Evolutionary conservation across 64 coral and sea anemone genomes (phyloP), one percentile per base, ranked within the genome.

Genomic region (Stichodactyla mertensii): DNA sequence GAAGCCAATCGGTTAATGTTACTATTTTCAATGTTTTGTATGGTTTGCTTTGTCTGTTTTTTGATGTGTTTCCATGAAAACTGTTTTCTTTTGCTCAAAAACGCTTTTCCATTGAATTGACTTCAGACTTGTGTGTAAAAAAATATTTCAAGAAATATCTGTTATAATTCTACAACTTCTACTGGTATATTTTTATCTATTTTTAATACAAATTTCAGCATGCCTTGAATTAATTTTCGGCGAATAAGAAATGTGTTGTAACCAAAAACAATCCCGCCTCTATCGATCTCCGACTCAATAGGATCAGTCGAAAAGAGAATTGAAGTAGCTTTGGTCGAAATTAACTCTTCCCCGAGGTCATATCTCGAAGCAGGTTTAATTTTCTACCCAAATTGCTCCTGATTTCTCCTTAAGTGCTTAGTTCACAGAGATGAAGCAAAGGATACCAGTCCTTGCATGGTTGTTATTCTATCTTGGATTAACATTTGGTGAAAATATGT

Each of bases 401-500:
- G 3, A 45, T 45, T 45, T 9, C 56, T 9, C 56, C 56, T 3
- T 58, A 31, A 31, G 69, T 74, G n/a, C 24, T 26, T 10, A 23
- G 16, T 74, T 13, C 14, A 23, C 24, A 26, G 69, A 14, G 20
- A n/a, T 27, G 36, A 74, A 6, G 69, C 2, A 31, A 74, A 12
- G 2, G 27, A 74, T 13, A 36, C n/a, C n/a, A 10, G 24, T 11
- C 10, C n/a, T 11, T 27, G n/a, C n/a, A n/a, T n/a, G 4, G 69
- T 74, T 74, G n/a, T 74, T 31, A 74, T 74, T 74, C 69, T 74
- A 74, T 74, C 69, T 74, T 74, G 69, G 24, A 74, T 74, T 74
- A 74, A 74, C 69, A 74, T 74, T 74, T 74, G 69, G 22, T 31
- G 24, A 74, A 74, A 74, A 74, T 26, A 74, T 74, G 69, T 74